Evolutionary conservation across 2,797 vertebrate species (phyloP), one percentile per base, ranked within the genome.

Genomic region (Lepus townsendii): DNA sequence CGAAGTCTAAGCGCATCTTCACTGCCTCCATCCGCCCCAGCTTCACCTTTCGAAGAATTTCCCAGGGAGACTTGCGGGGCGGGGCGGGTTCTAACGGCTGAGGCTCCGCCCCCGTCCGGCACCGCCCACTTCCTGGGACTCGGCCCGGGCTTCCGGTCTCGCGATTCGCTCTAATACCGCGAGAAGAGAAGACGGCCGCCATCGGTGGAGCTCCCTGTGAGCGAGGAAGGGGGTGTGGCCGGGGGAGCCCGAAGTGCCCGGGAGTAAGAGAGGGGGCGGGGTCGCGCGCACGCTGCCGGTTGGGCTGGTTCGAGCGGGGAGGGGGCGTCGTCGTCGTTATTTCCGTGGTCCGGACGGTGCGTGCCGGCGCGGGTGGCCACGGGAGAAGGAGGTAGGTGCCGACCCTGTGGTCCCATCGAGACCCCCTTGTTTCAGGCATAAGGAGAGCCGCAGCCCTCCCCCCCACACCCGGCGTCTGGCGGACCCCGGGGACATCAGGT

Each of bases 251-350:
- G 35, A 35, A 35, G 88, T 68, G 92, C n/a, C 60, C 42, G 75
- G 26, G 30, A 30, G 79, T 72, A 93, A 87, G 35, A 91, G 92
- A 90, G 87, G 95, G 93, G 94, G 96, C 27, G 87, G 83, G 90
- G 92, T 88, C 96, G 97, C 97, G 91, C 80, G 42, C 92, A 54
- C 1, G 69, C 71, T 7, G 82, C 60, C 5, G 26, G 83, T 68
- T 17, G 66, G 79, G 79, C 90, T 24, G 88, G 84, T 90, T 76
- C 7, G 88, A 27, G 77, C 75, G 90, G 83, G 95, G 92, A 88
- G 96, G 87, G 95, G 95, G 83, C 47, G 35, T 35, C 35, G 35
- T 84, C 1, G 71, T 87, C 93, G 91, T 93, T 93, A 68, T 94
- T 91, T 91, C 91, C 84, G 95, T 54, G 93, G 90, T 69, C 22